Conservation (phyloP, 2,888 invertebrate species). For the Ametastegia equiseti region DNA sequence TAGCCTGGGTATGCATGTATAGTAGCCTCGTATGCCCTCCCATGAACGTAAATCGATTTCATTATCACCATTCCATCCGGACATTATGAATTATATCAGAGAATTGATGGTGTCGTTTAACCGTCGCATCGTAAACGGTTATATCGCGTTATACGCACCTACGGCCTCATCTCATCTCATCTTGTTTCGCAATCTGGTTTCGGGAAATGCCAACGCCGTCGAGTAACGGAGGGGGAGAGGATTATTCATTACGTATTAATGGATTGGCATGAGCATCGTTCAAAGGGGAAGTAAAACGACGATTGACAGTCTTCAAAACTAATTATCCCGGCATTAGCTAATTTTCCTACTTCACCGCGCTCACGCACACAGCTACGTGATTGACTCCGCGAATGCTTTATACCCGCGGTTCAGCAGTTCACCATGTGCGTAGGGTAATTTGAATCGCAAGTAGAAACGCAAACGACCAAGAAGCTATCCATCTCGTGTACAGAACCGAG, state of each 20-base stretch:
- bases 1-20: neutral
- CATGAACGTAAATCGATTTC: neutral
- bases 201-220: neutral
- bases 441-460: neutral
- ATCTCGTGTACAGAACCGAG: neutral
- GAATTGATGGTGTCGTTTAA: neutral
- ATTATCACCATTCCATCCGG: neutral
- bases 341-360: neutral
- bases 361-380: neutral
- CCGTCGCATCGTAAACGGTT: neutral
- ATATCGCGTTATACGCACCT: neutral
- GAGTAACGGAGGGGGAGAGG: neutral
- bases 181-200: neutral
- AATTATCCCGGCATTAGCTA: neutral
- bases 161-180: neutral
- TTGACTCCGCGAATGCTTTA: neutral
- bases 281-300: neutral
- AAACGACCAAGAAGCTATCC: neutral
- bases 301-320: neutral
- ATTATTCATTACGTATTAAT: neutral
- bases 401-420: neutral
- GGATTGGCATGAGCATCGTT: neutral
- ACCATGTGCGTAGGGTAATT: neutral
- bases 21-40: too few relatives aligned
- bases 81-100: neutral